A percentile compares a stretch with the other conserved stretches of the same genome.
Evolutionary conservation across 2,888 invertebrate genomes (phyloP).

Genomic region (Adelphocoris suturalis): DNA sequence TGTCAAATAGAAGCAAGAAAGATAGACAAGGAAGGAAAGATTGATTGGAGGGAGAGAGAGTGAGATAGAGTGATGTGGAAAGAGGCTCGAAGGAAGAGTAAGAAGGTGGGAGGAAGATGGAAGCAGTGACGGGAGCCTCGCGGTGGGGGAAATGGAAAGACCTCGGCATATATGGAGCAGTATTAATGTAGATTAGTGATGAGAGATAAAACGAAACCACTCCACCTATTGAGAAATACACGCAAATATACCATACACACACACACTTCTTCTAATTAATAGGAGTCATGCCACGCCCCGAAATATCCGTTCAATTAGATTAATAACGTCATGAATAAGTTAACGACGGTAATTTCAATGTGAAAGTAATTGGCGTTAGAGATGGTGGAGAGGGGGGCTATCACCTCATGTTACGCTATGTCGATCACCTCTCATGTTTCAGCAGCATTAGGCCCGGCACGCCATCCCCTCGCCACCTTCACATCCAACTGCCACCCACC

Average conservation of each 20-base stretch:
- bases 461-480: slow-evolving; percentile 10
- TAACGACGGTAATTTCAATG: slow-evolving; percentile 70
- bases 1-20: slow-evolving; percentile 73
- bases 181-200: slow-evolving; percentile 73
- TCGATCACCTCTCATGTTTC: slow-evolving; percentile 69
- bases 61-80: slow-evolving; percentile 38
- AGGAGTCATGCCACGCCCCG: slow-evolving; percentile 71
- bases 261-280: slow-evolving; percentile 72
- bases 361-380: slow-evolving; percentile 58
- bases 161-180: slow-evolving; percentile 61
- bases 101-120: slow-evolving; percentile 26
- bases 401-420: slow-evolving; percentile 65
- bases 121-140: slow-evolving; percentile 25
- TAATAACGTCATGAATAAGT: slow-evolving; percentile 73
- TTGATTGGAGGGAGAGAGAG: slow-evolving; percentile 66
- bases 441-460: slow-evolving; percentile 62
- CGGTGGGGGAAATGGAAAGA: not conserved
- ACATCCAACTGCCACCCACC: slow-evolving; percentile 37
- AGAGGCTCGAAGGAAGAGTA: not conserved
- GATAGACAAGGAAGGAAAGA: slow-evolving; percentile 71
- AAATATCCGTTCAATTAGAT: slow-evolving; percentile 74
- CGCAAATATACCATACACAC: slow-evolving; percentile 68
- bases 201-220: slow-evolving; percentile 66
- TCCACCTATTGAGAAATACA: slow-evolving; percentile 73
- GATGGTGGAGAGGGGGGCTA: slow-evolving; percentile 16